Evolutionary conservation across 2,797 vertebrate species (phyloP).

Genomic region (Coendou prehensilis): DNA sequence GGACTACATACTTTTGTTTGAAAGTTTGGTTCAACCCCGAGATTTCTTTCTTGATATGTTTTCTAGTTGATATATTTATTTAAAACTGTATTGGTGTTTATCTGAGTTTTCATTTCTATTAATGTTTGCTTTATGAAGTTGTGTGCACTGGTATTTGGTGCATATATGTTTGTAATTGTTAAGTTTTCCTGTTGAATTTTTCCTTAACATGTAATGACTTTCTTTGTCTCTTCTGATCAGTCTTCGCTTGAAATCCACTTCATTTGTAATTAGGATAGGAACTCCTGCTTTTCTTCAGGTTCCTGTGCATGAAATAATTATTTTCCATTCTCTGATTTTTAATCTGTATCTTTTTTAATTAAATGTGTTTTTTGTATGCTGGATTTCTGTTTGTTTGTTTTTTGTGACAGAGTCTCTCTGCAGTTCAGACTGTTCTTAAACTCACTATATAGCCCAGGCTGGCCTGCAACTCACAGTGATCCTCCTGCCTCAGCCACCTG

Average conservation of each 20-base stretch:
- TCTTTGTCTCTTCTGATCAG: neutral
- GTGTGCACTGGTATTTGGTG: neutral
- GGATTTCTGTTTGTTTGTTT: neutral
- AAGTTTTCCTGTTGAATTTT: neutral
- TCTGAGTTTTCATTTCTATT: neutral
- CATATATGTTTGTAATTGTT: neutral
- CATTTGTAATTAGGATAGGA: neutral
- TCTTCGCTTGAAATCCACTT: neutral
- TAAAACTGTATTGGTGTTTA: neutral
- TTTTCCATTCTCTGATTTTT: neutral
- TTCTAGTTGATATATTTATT: neutral
- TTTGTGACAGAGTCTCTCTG: neutral
- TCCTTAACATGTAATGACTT: neutral
- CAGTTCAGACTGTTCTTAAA: neutral
- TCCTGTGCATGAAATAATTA: neutral
- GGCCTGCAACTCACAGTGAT: neutral
- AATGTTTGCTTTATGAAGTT: neutral
- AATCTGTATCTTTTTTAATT: neutral
- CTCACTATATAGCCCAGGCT: neutral
- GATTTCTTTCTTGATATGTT: neutral
- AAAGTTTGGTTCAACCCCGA: neutral
- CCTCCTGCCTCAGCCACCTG: neutral
- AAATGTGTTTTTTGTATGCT: too few species aligned
- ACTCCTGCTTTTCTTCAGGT: neutral
- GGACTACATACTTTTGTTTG: neutral